A percentile compares a stretch with the other conserved stretches of the same genome.
Evolutionary conservation across 1,140 invertebrate species (phyloP).

Genomic region (Drosophila gunungcola): DNA sequence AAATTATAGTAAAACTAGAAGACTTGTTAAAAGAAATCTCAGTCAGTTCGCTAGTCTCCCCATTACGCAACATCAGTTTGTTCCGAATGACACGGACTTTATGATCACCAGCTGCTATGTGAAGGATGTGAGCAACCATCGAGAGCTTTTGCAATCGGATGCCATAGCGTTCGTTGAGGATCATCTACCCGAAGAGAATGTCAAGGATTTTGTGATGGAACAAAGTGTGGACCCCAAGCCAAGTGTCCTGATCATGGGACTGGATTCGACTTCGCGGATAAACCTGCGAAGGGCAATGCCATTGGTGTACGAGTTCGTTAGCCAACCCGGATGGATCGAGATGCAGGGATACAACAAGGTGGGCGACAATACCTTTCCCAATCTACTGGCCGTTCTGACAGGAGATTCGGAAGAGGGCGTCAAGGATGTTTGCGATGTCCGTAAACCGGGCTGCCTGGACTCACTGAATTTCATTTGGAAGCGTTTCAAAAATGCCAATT

Average conservation of each 20-base stretch:
- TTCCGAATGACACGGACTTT: slow-evolving; percentile 15
- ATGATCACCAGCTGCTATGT: slow-evolving; percentile 31
- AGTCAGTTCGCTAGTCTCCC: not conserved
- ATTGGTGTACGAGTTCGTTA: slow-evolving; percentile 35
- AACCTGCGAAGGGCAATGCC: slow-evolving; percentile 71
- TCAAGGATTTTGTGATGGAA: not conserved
- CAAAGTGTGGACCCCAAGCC: slow-evolving; percentile 10
- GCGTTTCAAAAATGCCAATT: slow-evolving; percentile 88
- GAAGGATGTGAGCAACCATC: not conserved
- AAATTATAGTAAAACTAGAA: not conserved
- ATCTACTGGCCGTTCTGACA: slow-evolving; percentile 90
- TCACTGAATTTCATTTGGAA: slow-evolving; percentile 92
- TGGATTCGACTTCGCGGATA: slow-evolving; percentile 54
- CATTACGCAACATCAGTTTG: slow-evolving; percentile 7
- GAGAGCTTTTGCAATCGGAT: slow-evolving; percentile 15
- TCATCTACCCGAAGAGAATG: not conserved
- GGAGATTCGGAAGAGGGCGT: slow-evolving; percentile 86
- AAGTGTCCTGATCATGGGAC: slow-evolving; percentile 42
- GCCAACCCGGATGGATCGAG: slow-evolving; percentile 29
- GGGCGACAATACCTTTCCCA: slow-evolving; percentile 92
- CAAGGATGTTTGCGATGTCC: slow-evolving; percentile 85
- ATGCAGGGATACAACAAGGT: slow-evolving; percentile 52
- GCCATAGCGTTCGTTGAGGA: slow-evolving; percentile 36
- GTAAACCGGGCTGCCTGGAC: slow-evolving; percentile 85
- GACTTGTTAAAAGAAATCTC: no score